Evolutionary conservation across 2,113 vertebrate genomes (phyloP).

Genomic region (Narcine bancroftii): DNA sequence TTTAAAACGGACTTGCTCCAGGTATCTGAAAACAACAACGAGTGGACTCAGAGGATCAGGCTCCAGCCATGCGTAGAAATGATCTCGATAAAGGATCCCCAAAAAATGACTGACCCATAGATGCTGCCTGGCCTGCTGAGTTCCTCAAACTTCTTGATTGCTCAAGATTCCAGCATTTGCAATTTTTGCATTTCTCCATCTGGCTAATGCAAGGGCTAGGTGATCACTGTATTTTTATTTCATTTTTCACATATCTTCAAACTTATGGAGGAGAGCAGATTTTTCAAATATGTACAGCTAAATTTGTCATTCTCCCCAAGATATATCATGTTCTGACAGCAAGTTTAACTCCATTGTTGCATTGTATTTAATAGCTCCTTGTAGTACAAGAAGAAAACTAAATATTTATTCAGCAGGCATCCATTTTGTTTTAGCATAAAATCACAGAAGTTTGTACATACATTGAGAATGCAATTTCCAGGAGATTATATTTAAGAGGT

Average conservation of each 20-base stretch:
- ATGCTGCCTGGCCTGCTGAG: too few species aligned
- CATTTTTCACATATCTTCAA: constrained; percentile 1
- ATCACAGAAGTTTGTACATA: background rate
- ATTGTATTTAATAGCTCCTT: background rate
- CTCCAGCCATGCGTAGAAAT: too few species aligned
- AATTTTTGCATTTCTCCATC: too few species aligned
- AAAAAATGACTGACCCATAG: too few species aligned
- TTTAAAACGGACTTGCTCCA: background rate
- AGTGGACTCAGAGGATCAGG: too few species aligned
- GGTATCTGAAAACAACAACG: too few species aligned
- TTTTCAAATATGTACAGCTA: background rate
- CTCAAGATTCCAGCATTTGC: too few species aligned
- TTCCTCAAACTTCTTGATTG: too few species aligned
- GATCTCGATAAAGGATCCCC: too few species aligned
- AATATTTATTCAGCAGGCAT: constrained; percentile 28
- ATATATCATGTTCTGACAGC: background rate
- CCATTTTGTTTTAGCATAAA: background rate
- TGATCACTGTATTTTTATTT: background rate
- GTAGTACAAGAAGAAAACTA: background rate
- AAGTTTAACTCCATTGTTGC: background rate
- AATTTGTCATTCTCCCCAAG: background rate
- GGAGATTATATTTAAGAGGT: background rate
- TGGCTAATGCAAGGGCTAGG: background rate
- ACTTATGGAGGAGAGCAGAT: background rate
- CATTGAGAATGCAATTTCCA: background rate